Evolutionary conservation across 2,888 invertebrate species (phyloP).

Genomic region (Bruchidius siliquastri): DNA sequence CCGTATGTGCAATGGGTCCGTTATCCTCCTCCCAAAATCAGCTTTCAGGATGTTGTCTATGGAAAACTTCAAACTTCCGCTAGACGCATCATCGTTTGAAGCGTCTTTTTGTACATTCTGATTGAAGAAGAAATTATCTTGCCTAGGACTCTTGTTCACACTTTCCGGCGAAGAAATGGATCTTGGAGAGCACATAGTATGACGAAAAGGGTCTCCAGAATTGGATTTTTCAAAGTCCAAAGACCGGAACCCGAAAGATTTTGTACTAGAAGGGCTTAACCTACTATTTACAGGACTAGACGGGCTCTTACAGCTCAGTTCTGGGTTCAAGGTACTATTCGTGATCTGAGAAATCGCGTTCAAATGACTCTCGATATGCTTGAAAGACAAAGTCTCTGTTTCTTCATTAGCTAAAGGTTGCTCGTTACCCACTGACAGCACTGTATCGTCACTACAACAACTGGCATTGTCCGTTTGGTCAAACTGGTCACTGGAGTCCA

Average conservation of each 20-base stretch:
- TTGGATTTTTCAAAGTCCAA: slow-evolving; percentile 29
- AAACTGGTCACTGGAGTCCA: slow-evolving; percentile 41
- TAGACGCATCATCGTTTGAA: slow-evolving; percentile 34
- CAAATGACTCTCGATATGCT: slow-evolving; percentile 64
- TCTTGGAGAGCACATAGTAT: slow-evolving; percentile 28
- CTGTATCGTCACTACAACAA: slow-evolving; percentile 73
- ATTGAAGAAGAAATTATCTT: slow-evolving; percentile 34
- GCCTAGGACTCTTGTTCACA: slow-evolving; percentile 26
- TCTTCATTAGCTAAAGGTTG: slow-evolving; percentile 43
- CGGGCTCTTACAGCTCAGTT: slow-evolving; percentile 26
- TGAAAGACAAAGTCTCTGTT: slow-evolving; percentile 52
- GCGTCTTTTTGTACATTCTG: slow-evolving; percentile 24
- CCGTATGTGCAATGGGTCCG: slow-evolving; percentile 63
- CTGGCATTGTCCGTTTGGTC: slow-evolving; percentile 53
- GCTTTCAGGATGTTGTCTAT: slow-evolving; percentile 74
- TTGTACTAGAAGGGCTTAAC: slow-evolving; percentile 42
- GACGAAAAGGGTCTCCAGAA: slow-evolving; percentile 30
- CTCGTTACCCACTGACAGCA: slow-evolving; percentile 77
- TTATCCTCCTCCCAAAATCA: slow-evolving; percentile 68
- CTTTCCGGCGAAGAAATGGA: slow-evolving; percentile 29
- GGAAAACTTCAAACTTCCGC: slow-evolving; percentile 63
- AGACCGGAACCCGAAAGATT: slow-evolving; percentile 21
- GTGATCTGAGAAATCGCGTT: slow-evolving; percentile 65
- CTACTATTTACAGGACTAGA: slow-evolving; percentile 36
- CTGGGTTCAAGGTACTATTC: slow-evolving; percentile 47